Conservation (phyloP, 2,888 invertebrate species). For the Phania funesta region DNA sequence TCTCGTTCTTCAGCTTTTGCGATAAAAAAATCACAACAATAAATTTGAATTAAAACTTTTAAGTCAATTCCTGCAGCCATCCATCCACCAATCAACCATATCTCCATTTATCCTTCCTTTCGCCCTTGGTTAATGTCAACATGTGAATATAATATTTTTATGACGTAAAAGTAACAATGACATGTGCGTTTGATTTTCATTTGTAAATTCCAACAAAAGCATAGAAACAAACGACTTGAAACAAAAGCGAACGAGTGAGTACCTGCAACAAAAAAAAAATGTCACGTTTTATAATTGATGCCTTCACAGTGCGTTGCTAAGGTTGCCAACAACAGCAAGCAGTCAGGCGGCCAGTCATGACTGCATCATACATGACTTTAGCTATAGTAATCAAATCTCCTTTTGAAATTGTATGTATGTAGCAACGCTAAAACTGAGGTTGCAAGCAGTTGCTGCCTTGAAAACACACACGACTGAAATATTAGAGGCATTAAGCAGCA, state of each 20-base stretch:
- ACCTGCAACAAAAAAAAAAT: constrained; percentile 56
- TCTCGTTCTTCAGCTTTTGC: background rate
- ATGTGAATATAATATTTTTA: constrained; percentile 36
- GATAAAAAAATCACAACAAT: constrained; percentile 28
- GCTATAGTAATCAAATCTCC: constrained; percentile 42
- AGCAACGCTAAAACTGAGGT: constrained; percentile 29
- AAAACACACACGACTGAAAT: background rate
- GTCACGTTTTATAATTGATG: constrained; percentile 66
- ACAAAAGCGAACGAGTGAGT: constrained; percentile 43
- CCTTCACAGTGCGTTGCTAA: constrained; percentile 59
- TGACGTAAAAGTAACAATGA: constrained; percentile 55
- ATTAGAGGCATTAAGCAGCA: constrained; percentile 48
- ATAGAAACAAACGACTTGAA: constrained; percentile 1
- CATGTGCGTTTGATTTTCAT: constrained; percentile 66
- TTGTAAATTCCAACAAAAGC: constrained; percentile 42
- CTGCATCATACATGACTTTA: constrained; percentile 32
- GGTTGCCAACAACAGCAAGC: constrained; percentile 33
- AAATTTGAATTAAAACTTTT: constrained; percentile 55
- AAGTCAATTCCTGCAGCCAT: constrained; percentile 34
- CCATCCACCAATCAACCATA: background rate
- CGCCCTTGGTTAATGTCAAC: constrained; percentile 7
- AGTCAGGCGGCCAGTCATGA: constrained; percentile 34
- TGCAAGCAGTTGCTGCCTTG: constrained; percentile 35
- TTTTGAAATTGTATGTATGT: constrained; percentile 16
- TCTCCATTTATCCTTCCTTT: background rate